Evolutionary conservation across 2,888 invertebrate genomes (phyloP).

Genomic region (Archips xylosteana): DNA sequence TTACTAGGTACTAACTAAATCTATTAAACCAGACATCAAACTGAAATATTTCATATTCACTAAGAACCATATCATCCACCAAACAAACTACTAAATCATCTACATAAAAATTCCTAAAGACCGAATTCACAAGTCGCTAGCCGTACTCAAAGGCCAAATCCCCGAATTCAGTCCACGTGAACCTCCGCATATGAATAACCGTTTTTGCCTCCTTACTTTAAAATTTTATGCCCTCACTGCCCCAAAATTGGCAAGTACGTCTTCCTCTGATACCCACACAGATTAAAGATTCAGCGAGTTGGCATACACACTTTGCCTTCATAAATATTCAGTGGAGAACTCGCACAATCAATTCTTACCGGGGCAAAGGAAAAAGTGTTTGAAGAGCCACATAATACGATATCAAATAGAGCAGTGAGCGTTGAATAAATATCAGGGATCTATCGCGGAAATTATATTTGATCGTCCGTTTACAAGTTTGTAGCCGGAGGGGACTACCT

Average conservation of each 20-base stretch:
- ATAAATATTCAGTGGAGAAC: slow-evolving; percentile 82
- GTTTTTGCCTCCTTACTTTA: slow-evolving; percentile 23
- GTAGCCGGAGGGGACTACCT: slow-evolving; percentile 20
- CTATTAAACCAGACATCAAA: too few species aligned
- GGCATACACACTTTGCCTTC: slow-evolving; percentile 84
- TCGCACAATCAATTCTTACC: slow-evolving; percentile 80
- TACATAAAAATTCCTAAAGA: slow-evolving; percentile 9
- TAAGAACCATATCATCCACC: background rate
- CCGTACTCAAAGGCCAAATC: slow-evolving; percentile 11
- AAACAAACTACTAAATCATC: background rate
- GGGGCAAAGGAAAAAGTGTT: slow-evolving; percentile 73
- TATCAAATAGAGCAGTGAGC: slow-evolving; percentile 69
- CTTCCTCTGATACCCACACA: slow-evolving; percentile 49
- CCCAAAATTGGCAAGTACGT: slow-evolving; percentile 40
- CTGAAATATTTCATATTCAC: background rate
- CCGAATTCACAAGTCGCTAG: background rate
- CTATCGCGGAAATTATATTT: slow-evolving; percentile 44
- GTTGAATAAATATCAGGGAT: slow-evolving; percentile 73
- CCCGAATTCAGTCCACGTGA: slow-evolving; percentile 12
- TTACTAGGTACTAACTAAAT: too few species aligned
- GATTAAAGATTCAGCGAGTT: slow-evolving; percentile 85
- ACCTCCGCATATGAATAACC: slow-evolving; percentile 16
- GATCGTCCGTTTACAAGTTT: slow-evolving; percentile 39
- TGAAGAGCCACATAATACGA: slow-evolving; percentile 75
- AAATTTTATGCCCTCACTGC: slow-evolving; percentile 36